phyloP scores from a whole-genome alignment of 1,140 invertebrate genomes.

The Ylistrum balloti region DNA sequence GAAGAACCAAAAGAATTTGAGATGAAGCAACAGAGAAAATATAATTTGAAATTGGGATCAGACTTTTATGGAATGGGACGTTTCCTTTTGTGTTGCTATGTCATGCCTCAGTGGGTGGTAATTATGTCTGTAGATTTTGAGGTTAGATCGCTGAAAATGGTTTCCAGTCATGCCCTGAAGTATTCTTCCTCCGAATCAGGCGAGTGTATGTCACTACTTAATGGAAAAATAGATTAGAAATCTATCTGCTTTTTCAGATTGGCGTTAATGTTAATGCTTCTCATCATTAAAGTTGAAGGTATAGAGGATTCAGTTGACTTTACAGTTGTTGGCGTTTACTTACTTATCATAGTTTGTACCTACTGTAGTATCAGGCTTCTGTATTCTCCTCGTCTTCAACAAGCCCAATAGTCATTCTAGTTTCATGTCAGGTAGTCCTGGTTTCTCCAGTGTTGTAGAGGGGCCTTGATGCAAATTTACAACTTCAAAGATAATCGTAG shows the following conservation, averaged over 20 bases:
- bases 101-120: background rate
- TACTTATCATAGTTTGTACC: background rate
- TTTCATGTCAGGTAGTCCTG: too few relatives aligned
- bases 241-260: background rate
- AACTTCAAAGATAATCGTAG: too few relatives aligned
- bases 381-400: too few relatives aligned
- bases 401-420: too few relatives aligned
- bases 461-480: too few relatives aligned
- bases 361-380: too few relatives aligned
- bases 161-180: background rate
- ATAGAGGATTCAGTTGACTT: background rate
- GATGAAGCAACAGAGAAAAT: background rate
- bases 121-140: background rate
- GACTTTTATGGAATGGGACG: background rate
- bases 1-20: background rate
- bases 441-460: too few relatives aligned
- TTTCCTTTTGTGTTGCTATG: background rate
- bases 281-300: background rate
- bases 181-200: background rate
- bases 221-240: background rate
- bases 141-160: background rate
- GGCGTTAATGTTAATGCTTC: background rate
- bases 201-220: background rate
- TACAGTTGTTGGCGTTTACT: background rate
- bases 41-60: background rate